Evolutionary conservation across 2,113 vertebrate genomes (phyloP).

Genomic region (Melanocharis versteri): DNA sequence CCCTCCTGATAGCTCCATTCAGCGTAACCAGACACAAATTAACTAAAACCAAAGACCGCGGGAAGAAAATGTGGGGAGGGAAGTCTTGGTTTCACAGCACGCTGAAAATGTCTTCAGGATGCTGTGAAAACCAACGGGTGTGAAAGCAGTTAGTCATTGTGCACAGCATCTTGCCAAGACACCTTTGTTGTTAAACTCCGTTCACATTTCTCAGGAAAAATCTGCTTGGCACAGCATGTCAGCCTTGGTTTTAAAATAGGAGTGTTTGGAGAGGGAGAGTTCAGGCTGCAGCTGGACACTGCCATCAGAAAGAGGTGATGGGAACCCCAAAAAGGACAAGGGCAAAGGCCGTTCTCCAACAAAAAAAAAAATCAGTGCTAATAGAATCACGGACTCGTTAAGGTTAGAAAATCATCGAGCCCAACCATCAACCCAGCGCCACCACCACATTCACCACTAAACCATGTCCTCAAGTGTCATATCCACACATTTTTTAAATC

Average conservation of each 20-base stretch:
- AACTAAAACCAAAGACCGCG: neutral
- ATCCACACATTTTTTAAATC: neutral
- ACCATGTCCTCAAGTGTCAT: neutral
- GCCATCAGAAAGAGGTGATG: neutral
- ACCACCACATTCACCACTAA: neutral
- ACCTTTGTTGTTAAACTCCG: neutral
- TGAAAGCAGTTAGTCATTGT: slow-evolving; percentile 33
- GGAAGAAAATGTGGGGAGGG: neutral
- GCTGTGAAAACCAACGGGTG: neutral
- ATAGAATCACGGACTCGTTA: rapidly evolving
- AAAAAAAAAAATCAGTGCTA: neutral
- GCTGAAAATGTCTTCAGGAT: neutral
- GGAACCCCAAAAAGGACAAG: neutral
- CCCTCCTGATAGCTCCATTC: neutral
- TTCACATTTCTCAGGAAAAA: neutral
- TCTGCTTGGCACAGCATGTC: rapidly evolving
- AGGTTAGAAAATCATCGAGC: neutral
- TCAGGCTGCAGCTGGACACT: neutral
- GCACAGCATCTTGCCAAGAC: neutral
- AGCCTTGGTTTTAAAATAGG: neutral
- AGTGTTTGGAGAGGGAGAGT: neutral
- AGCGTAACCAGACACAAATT: neutral
- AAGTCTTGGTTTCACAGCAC: neutral
- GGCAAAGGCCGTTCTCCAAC: neutral
- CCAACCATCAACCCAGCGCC: neutral